Evolutionary conservation across 2,888 invertebrate genomes (phyloP).

Genomic region (Lathronympha strigana): DNA sequence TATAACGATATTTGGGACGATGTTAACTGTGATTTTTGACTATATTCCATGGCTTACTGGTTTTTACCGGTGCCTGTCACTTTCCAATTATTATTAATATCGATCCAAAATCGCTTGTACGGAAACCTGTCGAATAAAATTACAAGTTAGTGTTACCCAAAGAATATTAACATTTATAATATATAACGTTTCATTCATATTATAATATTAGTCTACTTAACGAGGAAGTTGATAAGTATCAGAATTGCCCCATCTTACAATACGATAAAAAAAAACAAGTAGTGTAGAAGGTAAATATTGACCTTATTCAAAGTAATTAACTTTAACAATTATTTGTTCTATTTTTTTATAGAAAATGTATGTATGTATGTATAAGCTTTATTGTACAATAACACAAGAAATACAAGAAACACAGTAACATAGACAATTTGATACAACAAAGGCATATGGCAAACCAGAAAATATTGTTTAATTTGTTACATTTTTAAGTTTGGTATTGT

Average conservation of each 20-base stretch:
- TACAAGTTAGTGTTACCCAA: slow-evolving; percentile 1
- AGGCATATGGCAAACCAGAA: too few species aligned
- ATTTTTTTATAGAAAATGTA: too few species aligned
- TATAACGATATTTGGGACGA: slow-evolving; percentile 17
- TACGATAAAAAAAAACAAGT: background rate
- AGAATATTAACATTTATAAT: slow-evolving; percentile 1
- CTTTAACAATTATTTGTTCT: too few species aligned
- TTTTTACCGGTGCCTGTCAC: slow-evolving; percentile 13
- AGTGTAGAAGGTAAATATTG: background rate
- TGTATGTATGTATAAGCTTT: too few species aligned
- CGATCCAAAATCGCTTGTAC: background rate
- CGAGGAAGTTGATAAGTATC: background rate
- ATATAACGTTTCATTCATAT: slow-evolving; percentile 7
- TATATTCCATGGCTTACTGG: slow-evolving; percentile 10
- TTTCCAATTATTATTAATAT: slow-evolving; percentile 8
- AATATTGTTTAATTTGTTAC: too few species aligned
- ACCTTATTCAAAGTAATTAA: background rate
- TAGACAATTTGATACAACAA: too few species aligned
- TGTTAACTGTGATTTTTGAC: slow-evolving; percentile 14
- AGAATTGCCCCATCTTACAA: background rate
- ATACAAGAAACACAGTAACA: too few species aligned
- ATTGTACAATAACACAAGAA: too few species aligned
- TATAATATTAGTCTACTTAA: slow-evolving; percentile 10
- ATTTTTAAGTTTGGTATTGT: too few species aligned
- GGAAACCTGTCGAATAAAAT: background rate